phyloP scores from a whole-genome alignment of 2,888 invertebrate species.

The Dendrolimus pini region DNA sequence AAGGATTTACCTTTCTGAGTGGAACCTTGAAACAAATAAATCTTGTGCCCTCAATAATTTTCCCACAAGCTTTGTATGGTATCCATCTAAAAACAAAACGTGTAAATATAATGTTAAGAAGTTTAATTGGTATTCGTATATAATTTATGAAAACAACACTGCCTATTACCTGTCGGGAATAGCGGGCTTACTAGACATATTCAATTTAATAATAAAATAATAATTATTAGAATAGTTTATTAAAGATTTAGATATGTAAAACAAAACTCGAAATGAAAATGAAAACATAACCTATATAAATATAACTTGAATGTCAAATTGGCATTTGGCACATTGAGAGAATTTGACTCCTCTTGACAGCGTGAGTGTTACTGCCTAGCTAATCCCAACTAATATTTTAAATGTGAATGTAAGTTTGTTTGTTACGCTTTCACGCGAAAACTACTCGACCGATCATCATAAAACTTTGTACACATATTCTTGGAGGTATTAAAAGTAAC shows the following conservation, averaged over 20 bases:
- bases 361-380: too few species aligned
- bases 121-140: neutral
- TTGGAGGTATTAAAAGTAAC: too few species aligned
- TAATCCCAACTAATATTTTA: too few species aligned
- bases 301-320: neutral
- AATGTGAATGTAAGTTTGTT: too few species aligned
- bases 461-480: too few species aligned
- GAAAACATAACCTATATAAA: slow-evolving; percentile 3
- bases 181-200: slow-evolving; percentile 16
- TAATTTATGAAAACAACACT: neutral
- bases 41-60: slow-evolving; percentile 80
- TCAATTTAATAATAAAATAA: neutral
- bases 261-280: neutral
- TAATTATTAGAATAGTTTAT: neutral
- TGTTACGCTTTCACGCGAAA: too few species aligned
- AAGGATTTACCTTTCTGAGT: slow-evolving; percentile 49
- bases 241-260: neutral
- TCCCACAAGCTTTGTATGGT: slow-evolving; percentile 78
- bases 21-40: slow-evolving; percentile 88
- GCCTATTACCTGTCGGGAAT: slow-evolving; percentile 48
- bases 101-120: neutral
- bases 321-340: too few species aligned
- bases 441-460: too few species aligned
- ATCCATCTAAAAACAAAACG: slow-evolving; percentile 73
- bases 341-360: neutral